Percentiles rank a stretch among this genome's conserved stretches.
Conservation (phyloP, 2,797 vertebrate species). For the Erethizon dorsatum region DNA sequence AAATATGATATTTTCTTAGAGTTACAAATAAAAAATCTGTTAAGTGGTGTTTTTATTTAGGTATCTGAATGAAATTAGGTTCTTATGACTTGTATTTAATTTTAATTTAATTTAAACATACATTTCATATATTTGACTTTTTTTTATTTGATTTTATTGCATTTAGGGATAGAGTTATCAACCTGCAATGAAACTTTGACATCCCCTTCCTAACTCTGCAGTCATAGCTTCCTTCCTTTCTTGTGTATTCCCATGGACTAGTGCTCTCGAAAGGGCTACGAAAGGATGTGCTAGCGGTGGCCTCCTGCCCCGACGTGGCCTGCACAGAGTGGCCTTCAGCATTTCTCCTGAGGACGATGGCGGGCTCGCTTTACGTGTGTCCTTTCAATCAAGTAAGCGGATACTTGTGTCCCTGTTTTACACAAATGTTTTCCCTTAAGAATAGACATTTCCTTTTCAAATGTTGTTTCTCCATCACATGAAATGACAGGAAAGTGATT, state of each 20-base stretch:
- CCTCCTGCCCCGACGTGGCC: background rate
- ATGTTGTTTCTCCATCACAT: background rate
- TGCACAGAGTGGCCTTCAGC: rapidly evolving
- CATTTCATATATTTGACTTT: background rate
- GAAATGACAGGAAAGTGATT: background rate
- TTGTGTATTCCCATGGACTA: background rate
- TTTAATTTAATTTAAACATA: too few relatives aligned
- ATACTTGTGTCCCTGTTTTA: background rate
- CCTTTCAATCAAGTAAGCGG: background rate
- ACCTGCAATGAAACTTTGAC: background rate
- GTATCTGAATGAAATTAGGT: background rate
- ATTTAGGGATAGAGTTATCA: background rate
- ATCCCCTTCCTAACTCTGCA: background rate
- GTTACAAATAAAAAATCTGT: background rate
- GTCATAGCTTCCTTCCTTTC: background rate
- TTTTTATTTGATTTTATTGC: background rate
- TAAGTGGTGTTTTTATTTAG: background rate
- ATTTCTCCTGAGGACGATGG: background rate
- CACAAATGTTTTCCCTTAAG: background rate
- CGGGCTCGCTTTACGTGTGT: background rate
- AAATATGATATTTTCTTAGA: background rate
- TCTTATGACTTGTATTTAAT: background rate
- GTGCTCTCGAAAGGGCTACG: background rate
- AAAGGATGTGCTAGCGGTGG: too few relatives aligned
- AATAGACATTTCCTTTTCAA: background rate